phyloP scores from a whole-genome alignment of 2,888 invertebrate species.

The Trachelus iudaicus region DNA sequence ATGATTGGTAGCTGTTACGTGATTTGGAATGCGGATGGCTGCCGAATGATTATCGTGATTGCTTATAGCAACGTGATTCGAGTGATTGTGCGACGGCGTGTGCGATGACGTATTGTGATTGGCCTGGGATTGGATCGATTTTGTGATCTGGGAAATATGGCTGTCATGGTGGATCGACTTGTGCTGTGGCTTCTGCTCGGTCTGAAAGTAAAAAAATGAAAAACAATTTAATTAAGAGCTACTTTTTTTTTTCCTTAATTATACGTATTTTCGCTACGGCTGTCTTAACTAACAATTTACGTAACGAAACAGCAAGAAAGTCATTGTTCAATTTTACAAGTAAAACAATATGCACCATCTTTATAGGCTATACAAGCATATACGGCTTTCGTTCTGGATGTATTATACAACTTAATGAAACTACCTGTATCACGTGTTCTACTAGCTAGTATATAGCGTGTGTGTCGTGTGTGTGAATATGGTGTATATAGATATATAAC shows the following conservation, averaged over 20 bases:
- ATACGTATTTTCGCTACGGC: background rate
- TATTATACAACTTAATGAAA: background rate
- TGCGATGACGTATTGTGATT: constrained; percentile 49
- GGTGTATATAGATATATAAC: too few species aligned
- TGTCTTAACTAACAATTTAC: background rate
- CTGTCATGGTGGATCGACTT: constrained; percentile 59
- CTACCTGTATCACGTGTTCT: background rate
- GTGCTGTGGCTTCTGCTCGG: constrained; percentile 59
- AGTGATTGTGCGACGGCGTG: constrained; percentile 46
- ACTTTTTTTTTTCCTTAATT: background rate
- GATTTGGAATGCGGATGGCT: constrained; percentile 30
- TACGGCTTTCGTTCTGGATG: background rate
- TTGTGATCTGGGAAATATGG: constrained; percentile 61
- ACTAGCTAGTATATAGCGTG: too few species aligned
- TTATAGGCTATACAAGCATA: background rate
- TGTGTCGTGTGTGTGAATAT: too few species aligned
- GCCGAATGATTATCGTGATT: constrained; percentile 35
- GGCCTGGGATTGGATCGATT: constrained; percentile 60
- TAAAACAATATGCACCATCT: background rate
- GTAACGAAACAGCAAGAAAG: background rate
- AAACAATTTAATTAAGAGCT: background rate
- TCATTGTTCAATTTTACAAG: background rate
- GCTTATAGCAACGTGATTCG: constrained; percentile 39
- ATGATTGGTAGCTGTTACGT: constrained; percentile 37
- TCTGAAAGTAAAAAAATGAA: constrained; percentile 38